A percentile compares a stretch with the other conserved stretches of the same genome.
Evolutionary conservation across 2,888 invertebrate species (phyloP).

Genomic region (Panorpa germanica): DNA sequence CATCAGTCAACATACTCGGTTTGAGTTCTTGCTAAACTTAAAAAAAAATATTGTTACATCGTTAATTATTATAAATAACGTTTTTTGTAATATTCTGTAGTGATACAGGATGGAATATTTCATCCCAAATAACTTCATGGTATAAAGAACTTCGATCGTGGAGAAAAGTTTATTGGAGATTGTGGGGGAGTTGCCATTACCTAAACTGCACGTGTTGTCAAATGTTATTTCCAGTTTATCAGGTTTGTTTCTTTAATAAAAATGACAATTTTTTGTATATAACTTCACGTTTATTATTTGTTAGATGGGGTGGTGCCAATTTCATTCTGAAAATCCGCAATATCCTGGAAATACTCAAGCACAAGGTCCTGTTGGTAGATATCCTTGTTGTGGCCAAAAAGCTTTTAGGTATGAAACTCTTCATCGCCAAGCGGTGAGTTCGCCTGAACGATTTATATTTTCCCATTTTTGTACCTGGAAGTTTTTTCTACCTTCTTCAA

Average conservation of each 20-base stretch:
- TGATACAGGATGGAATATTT: slow-evolving; percentile 64
- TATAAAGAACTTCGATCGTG: slow-evolving; percentile 68
- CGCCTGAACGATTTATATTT: background rate
- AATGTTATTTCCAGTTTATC: slow-evolving; percentile 52
- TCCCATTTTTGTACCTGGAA: slow-evolving; percentile 4
- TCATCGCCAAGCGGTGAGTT: slow-evolving; percentile 21
- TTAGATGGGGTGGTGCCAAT: slow-evolving; percentile 62
- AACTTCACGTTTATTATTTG: background rate
- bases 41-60: slow-evolving; percentile 10
- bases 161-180: slow-evolving; percentile 83
- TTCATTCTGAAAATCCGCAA: slow-evolving; percentile 60
- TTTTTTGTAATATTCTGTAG: slow-evolving; percentile 21
- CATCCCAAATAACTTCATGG: slow-evolving; percentile 56
- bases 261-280: slow-evolving; percentile 1
- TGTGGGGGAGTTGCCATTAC: slow-evolving; percentile 86
- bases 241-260: slow-evolving; percentile 21
- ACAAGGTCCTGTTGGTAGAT: slow-evolving; percentile 53
- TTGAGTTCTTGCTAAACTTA: slow-evolving; percentile 12
- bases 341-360: slow-evolving; percentile 46
- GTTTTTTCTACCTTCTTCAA: slow-evolving; percentile 3
- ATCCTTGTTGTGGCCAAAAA: slow-evolving; percentile 76
- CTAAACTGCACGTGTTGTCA: slow-evolving; percentile 65
- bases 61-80: slow-evolving; percentile 10
- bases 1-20: slow-evolving; percentile 49
- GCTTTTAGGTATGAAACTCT: slow-evolving; percentile 36